Base-by-base conservation (phyloP, 2,113 vertebrate species). In the Takifugu bimaculatus region DNA sequence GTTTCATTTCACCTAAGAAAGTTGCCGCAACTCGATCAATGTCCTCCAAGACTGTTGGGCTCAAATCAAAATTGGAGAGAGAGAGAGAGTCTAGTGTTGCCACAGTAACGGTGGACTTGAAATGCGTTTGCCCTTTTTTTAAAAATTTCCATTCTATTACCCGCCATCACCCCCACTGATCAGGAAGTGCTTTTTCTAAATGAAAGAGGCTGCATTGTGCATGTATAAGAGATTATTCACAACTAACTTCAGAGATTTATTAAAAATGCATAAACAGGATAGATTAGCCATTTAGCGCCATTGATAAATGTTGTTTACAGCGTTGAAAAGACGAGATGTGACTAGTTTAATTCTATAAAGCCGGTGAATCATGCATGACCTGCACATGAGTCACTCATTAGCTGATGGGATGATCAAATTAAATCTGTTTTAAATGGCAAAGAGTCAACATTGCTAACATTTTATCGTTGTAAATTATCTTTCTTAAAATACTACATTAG, bases 141-240 rank as follows among this genome's bases (percentile, higher is more conserved):
- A 20, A 20, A 20, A 20, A 60, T 60, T 78, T 72, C 50, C 28
- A 13, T 51, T 54, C n/a, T 25, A 45, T 60, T 63, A 57, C 59
- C 4, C 51, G 65, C 52, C 51, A 4, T 68, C 54, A 47, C 13
- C 11, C 13, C 4, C 35, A 4, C 49, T 70, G 39, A 32, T 50
- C 42, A 14, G 59, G 25, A 48, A 47, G 9, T 50, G 28, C 47
- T 15, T 59, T 61, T 68, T 42, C 57, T 50, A 20, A 45, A 45
- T 32, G 14, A 49, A 65, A 68, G 55, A 3, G 14, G 13, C 9
- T 39, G 35, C 35, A 39, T 2, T 11, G 35, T 39, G 35, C 7
- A 39, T 10, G 35, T 39, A 39, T 39, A 3, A 2, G 9, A 39
- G 35, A 11, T 39, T 39, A 39, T 9, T 39, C 35, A 39, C 11